Base-by-base conservation (phyloP, 2,888 invertebrate genomes). In the Lasiommata megera region DNA sequence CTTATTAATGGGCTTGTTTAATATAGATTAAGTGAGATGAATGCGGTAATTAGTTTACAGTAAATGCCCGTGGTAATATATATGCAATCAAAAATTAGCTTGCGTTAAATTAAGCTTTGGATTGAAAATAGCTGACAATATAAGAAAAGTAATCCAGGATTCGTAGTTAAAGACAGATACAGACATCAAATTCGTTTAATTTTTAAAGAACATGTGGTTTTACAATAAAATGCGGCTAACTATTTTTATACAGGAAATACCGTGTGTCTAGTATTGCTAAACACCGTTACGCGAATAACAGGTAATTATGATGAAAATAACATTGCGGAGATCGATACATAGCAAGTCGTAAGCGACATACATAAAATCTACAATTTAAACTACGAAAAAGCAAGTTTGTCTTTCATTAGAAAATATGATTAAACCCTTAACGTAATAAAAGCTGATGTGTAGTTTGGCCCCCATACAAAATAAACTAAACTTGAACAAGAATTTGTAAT, bases 211-310 rank as follows among this genome's bases (percentile, higher is more conserved):
- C 23, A 23, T 23, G 7, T 43, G 46, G 29, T 46, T 46, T 9
- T 46, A 29, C 29, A 14, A 31, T 31, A 3, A 11, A 14, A 29
- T 29, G 46, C 16, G 8, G 16, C 9, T 40, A 16, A 17, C 16
- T 17, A 23, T 43, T 44, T 29, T 44, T 7, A 44, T 31, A 46
- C 46, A 40, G 52, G 29, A 52, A 52, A 52, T 34, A 16, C 40
- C 41, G 29, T 18, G 52, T 17, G 40, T 40, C 31, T 14, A 31
- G 12, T 9, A 28, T 52, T 40, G 52, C 40, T 17, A 52, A n/a
- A 41, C 29, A 14, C 40, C 16, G 52, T 46, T 46, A 41, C 52
- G 52, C 29, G 40, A 52, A 40, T 40, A 52, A 40, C 40, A 41
- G 46, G 46, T 46, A 31, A 31, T 31, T 31, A 29, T 31, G 38